Base-by-base conservation (phyloP, 2,888 invertebrate species). In the Dysmachus trigonus region DNA sequence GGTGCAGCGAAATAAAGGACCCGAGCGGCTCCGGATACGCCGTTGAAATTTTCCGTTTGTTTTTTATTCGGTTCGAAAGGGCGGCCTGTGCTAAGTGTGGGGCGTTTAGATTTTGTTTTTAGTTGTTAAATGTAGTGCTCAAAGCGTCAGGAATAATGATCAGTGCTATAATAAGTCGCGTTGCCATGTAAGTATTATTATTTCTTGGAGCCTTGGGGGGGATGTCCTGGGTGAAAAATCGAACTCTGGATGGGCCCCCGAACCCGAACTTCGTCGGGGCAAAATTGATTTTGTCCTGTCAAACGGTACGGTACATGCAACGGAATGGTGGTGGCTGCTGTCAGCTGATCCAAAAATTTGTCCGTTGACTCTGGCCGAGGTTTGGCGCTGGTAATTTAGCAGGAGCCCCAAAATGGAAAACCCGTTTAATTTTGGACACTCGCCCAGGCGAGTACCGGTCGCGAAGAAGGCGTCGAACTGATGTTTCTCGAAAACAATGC, bases 131-230 rank as follows among this genome's bases (percentile, higher is more conserved):
- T 83, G 83, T 41, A 72, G 72, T 83, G 72, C 71, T 83, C 79
- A 79, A 84, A 51, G 8, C 81, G 77, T 72, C 62, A 62, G 10
- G 27, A 72, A 79, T 87, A 87, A 91, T 91, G 91, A 92, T 92
- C 88, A 92, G 91, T 88, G 90, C 91, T 86, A 89, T 92, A 86
- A 89, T 92, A 88, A 92, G 92, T 72, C 90, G 91, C 47, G 89
- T 91, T 83, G 90, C 91, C 88, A 92, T 92, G 91, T 92, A 89
- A 92, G 91, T 92, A 90, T n/a, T n/a, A n/a, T n/a, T n/a, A 33
- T n/a, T n/a, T 7, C 10, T 35, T 31, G 33, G 41, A 47, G 7
- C 6, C 47, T 62, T 4, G 35, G 2, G 7, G 10, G 62, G 27
- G 15, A 47, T 47, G n/a, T 62, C 62, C 27, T 47, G 47, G 41